Base-by-base conservation (phyloP, 1,140 invertebrate species). In the Latrodectus geometricus region DNA sequence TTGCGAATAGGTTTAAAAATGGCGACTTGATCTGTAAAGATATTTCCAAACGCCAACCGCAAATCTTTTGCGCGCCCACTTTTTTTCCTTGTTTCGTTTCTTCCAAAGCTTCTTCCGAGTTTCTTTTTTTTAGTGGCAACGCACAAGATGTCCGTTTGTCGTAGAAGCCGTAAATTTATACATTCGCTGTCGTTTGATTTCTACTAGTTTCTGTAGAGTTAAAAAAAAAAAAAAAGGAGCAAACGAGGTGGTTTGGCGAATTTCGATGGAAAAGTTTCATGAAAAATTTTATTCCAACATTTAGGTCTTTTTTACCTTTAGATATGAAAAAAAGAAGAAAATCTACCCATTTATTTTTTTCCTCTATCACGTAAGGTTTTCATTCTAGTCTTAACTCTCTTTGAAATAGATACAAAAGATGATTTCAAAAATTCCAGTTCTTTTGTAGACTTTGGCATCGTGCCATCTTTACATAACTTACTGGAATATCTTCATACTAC, bases 1-100 rank as follows among this genome's bases (percentile, higher is more conserved):
- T 56, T 83, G 23, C 79, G 80, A 83, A 83, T 83, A 83, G 80
- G 72, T 83, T 83, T 83, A 74, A 83, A 83, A 74, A 83, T 83
- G 80, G 69, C 80, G 80, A 21, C 80, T 54, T 52, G 80, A 83
- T 83, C 80, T 74, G 70, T 74, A 74, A 83, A 83, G 80, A 83
- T 83, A 83, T 83, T 83, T 83, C 70, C 66, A 81, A 74, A 74
- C 56, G 69, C 70, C 80, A 73, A 83, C 80, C 80, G 69, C 80
- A 82, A 82, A 82, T 82, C 80, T 82, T 70, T 74, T 15, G 75
- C 14, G 20, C 54, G 74, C 49, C 54, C 73, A 35, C 73, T 82
- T 80, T 73, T 74, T 52, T n/a, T 23, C 11, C 68, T 23, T 69
- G 11, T n/a, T n/a, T 35, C 35, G 68, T 11, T n/a, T 69, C 68